Evolutionary conservation across 2,888 invertebrate genomes (phyloP), one percentile per base, ranked within the genome.

Genomic region (Cataglyphis cursor): DNA sequence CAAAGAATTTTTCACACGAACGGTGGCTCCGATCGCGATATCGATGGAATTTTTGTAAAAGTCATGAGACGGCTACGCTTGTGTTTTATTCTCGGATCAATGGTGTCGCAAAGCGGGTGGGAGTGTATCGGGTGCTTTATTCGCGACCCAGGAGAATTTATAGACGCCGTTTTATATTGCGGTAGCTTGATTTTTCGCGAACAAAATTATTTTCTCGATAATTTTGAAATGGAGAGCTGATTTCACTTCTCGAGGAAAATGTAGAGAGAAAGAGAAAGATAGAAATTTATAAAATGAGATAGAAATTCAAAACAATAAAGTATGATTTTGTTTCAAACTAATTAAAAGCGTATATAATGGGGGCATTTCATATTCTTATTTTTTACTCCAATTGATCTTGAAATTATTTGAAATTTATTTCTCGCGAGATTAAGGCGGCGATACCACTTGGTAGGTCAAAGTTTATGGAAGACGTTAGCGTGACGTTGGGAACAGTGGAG

Each of bases 391-490:
- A 59, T 48, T 18, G 18, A 48, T 18, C 4, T 12, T 24, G 35
- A 15, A 66, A 66, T 57, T 12, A 59, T 76, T 9, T 57, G 44
- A 31, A 76, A 65, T 76, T 59, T 65, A 82, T 62, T 65, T 24
- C 28, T 57, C 35, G 24, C 9, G 31, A 51, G 44, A 31, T 78
- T 61, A 48, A 59, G 35, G 24, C 44, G 12, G 59, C 44, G 35
- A 18, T 70, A 41, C 10, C 21, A 78, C 35, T 78, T 41, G 57
- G 21, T 41, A 44, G 44, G 72, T 61, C 59, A 59, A 21, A 80
- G 72, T 66, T 81, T 82, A 64, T 78, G 81, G 83, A 82, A 83
- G 84, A 81, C 61, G 81, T 61, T 82, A 82, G 24, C 64, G 81
- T 80, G 41, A 82, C 51, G 54, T 54, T 10, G 83, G 44, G 70